Evolutionary conservation across 2,797 vertebrate genomes (phyloP).

Genomic region (Xenops minutus): DNA sequence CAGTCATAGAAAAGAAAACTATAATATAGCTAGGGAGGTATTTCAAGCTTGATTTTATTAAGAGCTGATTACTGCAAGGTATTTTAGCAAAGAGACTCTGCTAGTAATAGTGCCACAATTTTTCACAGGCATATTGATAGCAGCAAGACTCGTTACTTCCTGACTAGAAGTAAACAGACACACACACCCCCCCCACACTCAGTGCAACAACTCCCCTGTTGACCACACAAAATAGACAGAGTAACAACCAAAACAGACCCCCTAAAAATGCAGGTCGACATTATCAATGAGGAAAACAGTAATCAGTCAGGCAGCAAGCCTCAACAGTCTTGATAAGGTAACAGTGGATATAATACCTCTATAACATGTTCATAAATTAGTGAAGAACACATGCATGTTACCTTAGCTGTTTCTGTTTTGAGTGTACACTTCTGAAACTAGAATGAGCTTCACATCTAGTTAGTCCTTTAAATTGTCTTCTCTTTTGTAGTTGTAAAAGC

Average conservation of each 20-base stretch:
- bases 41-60: neutral
- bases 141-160: neutral
- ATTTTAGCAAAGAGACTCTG: neutral
- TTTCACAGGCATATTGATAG: neutral
- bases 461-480: neutral
- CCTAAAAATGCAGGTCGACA: neutral
- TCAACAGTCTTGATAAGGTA: neutral
- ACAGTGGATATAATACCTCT: neutral
- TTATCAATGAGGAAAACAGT: neutral
- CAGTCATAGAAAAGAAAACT: neutral
- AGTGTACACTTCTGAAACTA: neutral
- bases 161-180: neutral
- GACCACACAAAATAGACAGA: neutral
- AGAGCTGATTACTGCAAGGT: neutral
- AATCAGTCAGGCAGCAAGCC: neutral
- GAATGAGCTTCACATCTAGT: neutral
- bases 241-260: neutral
- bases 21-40: neutral
- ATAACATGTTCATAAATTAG: neutral
- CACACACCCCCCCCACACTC: neutral
- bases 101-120: neutral
- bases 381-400: neutral
- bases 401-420: neutral
- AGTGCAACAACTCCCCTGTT: accelerated
- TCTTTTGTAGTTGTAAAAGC: neutral